Percentiles rank a stretch among this genome's conserved stretches.
Conservation (phyloP, 2,888 invertebrate species). For the Apodemia duryi region DNA sequence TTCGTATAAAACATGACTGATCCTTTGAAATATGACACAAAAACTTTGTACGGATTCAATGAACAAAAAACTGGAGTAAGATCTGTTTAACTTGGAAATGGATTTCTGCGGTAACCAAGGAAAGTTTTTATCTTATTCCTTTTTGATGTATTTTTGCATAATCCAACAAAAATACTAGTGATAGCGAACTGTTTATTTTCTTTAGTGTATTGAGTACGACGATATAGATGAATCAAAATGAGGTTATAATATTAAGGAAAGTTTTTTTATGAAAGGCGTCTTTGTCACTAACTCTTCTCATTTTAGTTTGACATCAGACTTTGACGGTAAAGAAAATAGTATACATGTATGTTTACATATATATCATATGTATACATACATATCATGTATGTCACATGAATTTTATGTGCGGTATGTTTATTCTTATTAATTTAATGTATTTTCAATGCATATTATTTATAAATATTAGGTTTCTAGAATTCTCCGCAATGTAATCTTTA, state of each 20-base stretch:
- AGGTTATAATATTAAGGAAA: not conserved
- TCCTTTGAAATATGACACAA: conserved; percentile 48
- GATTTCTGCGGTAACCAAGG: conserved; percentile 62
- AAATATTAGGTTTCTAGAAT: too few species aligned
- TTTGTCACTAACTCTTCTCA: too few species aligned
- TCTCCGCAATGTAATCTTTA: too few species aligned
- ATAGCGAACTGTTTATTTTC: conserved; percentile 16
- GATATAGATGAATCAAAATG: not conserved
- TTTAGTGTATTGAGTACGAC: not conserved
- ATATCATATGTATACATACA: too few species aligned
- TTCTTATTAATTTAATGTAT: too few species aligned
- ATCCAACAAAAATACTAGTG: conserved; percentile 49
- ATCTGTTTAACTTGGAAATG: conserved; percentile 71
- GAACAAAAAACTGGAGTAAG: conserved; percentile 53
- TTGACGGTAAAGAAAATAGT: too few species aligned
- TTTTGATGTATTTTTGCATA: conserved; percentile 54
- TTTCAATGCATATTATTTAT: too few species aligned
- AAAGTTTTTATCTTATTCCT: conserved; percentile 57
- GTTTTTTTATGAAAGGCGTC: too few species aligned
- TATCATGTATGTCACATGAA: too few species aligned
- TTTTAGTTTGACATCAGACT: too few species aligned
- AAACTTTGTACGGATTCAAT: conserved; percentile 48
- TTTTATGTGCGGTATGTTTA: too few species aligned
- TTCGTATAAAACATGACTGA: conserved; percentile 31
- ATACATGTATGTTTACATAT: too few species aligned